Evolutionary conservation across 2,888 invertebrate genomes (phyloP).

Genomic region (Drosophila subsilvestris): DNA sequence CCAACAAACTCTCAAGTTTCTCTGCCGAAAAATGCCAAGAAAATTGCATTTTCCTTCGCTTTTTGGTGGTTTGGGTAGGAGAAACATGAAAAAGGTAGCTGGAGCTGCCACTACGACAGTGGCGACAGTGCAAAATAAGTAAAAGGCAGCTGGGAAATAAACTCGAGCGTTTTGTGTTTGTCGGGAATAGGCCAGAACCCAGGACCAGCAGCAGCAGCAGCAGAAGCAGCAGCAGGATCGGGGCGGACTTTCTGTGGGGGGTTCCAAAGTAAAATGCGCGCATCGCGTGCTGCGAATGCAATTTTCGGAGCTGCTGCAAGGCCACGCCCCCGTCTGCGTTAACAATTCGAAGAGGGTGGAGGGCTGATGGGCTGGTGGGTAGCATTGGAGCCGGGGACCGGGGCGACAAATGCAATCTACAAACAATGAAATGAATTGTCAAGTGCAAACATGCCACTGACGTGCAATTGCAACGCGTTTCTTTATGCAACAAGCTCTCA

Average conservation of each 20-base stretch:
- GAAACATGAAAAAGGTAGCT: constrained; percentile 71
- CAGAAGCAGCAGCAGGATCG: not conserved
- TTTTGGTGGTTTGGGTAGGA: constrained; percentile 14
- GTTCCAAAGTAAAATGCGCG: constrained; percentile 65
- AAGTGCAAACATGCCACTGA: constrained; percentile 80
- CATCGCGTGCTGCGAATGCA: constrained; percentile 79
- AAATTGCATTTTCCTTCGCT: constrained; percentile 70
- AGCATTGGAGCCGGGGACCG: not conserved
- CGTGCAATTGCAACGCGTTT: constrained; percentile 67
- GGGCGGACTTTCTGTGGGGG: constrained; percentile 5
- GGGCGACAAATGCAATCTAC: constrained; percentile 79
- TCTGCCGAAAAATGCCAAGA: constrained; percentile 79
- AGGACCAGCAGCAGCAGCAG: not conserved
- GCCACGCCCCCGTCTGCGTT: constrained; percentile 42
- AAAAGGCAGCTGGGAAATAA: constrained; percentile 73
- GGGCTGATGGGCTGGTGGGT: not conserved
- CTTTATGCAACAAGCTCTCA: constrained; percentile 52
- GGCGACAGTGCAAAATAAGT: constrained; percentile 55
- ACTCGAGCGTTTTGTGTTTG: constrained; percentile 70
- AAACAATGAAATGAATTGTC: constrained; percentile 81
- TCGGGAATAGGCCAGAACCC: constrained; percentile 27
- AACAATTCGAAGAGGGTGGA: constrained; percentile 44
- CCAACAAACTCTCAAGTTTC: constrained; percentile 62
- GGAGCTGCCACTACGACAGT: constrained; percentile 30
- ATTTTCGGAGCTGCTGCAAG: constrained; percentile 57